phyloP scores from a whole-genome alignment of 2,113 vertebrate species.

The Thunnus maccoyii region DNA sequence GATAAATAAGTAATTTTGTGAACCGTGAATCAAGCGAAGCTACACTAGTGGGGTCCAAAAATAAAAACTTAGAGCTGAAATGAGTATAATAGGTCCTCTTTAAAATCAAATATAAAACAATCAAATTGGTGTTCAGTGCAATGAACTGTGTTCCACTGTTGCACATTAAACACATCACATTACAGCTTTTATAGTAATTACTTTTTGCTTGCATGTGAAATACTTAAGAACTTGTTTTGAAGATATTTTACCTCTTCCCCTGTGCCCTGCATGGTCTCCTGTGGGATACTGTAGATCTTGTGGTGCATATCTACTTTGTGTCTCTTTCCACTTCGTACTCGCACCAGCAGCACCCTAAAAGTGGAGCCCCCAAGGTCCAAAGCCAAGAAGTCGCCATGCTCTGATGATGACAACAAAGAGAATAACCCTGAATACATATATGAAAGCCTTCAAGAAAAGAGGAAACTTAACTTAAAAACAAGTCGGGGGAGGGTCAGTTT shows the following conservation, averaged over 20 bases:
- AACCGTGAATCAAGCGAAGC: too few species aligned
- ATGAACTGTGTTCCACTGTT: too few species aligned
- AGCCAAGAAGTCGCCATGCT: slow-evolving; percentile 94
- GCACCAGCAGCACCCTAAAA: slow-evolving; percentile 95
- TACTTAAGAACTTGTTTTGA: neutral
- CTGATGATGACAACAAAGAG: slow-evolving; percentile 77
- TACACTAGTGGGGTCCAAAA: too few species aligned
- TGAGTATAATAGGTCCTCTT: too few species aligned
- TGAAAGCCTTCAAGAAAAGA: neutral
- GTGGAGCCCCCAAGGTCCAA: slow-evolving; percentile 97
- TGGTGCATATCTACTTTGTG: slow-evolving; percentile 94
- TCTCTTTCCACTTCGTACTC: slow-evolving; percentile 87
- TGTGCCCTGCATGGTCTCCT: slow-evolving; percentile 94
- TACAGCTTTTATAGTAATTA: neutral
- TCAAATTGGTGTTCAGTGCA: too few species aligned
- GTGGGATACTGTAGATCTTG: slow-evolving; percentile 95
- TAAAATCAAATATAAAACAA: too few species aligned
- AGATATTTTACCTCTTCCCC: slow-evolving; percentile 90
- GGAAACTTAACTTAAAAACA: neutral
- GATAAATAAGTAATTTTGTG: too few species aligned
- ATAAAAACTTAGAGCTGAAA: too few species aligned
- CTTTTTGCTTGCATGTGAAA: neutral
- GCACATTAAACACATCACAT: too few species aligned
- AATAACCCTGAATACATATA: neutral
- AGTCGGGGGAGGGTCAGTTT: neutral